phyloP scores from a whole-genome alignment of 1,140 invertebrate species.

The Galendromus occidentalis region DNA sequence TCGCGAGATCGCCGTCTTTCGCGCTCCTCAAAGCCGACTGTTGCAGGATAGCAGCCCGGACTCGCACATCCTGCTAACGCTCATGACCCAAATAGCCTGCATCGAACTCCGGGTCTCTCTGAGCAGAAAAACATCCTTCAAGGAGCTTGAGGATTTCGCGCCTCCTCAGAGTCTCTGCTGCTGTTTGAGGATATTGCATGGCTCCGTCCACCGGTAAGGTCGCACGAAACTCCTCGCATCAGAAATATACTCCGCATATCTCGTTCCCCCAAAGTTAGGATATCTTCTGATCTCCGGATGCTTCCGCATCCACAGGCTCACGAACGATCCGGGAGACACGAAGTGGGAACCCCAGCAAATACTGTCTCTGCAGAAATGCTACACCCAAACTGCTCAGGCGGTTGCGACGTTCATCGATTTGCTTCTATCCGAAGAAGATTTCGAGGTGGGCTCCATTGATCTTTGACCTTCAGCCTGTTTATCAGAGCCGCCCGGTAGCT shows the following conservation, averaged over 20 bases:
- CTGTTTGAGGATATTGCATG: background rate
- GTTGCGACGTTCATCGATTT: background rate
- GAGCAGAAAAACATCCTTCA: background rate
- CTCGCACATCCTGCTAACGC: background rate
- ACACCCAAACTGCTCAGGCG: background rate
- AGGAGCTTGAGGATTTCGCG: background rate
- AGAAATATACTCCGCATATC: no score
- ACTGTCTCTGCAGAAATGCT: background rate
- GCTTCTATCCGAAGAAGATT: background rate
- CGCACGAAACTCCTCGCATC: no score
- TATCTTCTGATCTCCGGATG: no score
- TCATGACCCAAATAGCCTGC: background rate
- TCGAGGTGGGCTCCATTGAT: background rate
- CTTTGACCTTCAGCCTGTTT: no score
- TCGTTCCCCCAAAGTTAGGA: no score
- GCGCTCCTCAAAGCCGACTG: background rate
- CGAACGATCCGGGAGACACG: background rate
- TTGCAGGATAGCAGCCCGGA: background rate
- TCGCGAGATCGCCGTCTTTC: no score
- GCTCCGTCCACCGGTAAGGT: background rate
- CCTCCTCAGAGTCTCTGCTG: background rate
- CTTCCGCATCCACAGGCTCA: background rate
- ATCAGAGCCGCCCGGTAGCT: no score
- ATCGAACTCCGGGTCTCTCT: background rate
- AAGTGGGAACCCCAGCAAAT: background rate